These are phyloP conservation scores for Zalophus californianus DNA, from an alignment of 2,797 vertebrate genomes.

Conservation along the genomic window DNA sequence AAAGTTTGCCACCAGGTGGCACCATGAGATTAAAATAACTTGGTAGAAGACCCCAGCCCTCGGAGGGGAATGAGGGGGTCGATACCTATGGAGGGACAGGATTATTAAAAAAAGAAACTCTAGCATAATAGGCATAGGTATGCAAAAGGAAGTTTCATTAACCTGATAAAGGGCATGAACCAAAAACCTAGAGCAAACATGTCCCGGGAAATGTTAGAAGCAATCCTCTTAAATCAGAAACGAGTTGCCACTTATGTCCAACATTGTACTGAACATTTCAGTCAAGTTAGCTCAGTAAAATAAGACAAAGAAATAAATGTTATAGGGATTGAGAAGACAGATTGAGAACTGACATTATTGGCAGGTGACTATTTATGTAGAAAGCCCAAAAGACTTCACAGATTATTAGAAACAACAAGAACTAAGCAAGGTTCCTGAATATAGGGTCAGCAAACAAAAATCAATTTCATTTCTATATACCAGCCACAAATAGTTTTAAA, in stretches of 20 bases:
- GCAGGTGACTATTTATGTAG: not conserved
- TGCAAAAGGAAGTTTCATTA: conserved; percentile 24
- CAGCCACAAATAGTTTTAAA: conserved; percentile 17
- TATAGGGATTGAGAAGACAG: not conserved
- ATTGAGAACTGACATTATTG: not conserved
- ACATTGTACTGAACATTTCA: not conserved
- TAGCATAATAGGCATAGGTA: not conserved
- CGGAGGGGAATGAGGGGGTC: accelerated
- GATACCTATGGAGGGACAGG: not conserved
- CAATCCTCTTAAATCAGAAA: not conserved
- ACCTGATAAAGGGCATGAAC: not conserved
- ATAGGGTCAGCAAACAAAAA: conserved; percentile 12
- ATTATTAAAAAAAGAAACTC: not conserved
- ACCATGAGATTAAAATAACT: not conserved
- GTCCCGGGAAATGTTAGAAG: not conserved
- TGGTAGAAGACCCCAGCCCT: not conserved
- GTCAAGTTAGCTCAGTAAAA: not conserved
- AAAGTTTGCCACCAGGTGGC: conserved; percentile 67
- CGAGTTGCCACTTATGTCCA: not conserved
- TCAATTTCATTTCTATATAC: not conserved
- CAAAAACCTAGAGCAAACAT: conserved; percentile 1
- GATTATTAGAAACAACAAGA: not conserved
- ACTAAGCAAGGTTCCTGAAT: not conserved
- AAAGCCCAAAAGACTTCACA: not conserved
- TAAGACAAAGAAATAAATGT: not conserved